Conservation (phyloP, 92 coral and sea anemone genomes). For the Galaxea fascicularis region DNA sequence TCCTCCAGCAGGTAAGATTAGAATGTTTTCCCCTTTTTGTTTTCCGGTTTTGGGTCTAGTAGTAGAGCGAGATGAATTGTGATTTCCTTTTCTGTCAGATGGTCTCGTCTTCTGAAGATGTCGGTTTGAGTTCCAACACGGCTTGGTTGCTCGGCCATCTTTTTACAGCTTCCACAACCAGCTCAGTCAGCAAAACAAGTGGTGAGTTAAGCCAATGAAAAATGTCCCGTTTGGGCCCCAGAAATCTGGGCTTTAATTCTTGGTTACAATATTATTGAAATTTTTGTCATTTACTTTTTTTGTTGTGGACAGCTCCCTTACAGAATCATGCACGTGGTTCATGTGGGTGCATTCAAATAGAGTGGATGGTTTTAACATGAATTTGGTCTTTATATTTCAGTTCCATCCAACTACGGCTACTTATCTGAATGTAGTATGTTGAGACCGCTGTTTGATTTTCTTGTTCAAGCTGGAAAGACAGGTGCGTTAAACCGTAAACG, state of each 20-base stretch:
- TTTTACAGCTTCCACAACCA: conserved; percentile 68
- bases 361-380: not conserved
- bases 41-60: not conserved
- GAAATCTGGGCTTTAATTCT: too few species aligned
- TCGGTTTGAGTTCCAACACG: conserved; percentile 71
- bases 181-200: conserved; percentile 67
- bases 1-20: conserved; percentile 27
- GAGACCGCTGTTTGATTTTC: conserved; percentile 75
- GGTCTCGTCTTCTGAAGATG: conserved; percentile 70
- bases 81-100: conserved; percentile 53
- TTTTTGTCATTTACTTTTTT: too few species aligned
- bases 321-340: too few species aligned
- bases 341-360: not conserved
- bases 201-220: conserved; percentile 60
- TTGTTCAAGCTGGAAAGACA: conserved; percentile 81
- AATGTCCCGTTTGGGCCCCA: too few species aligned
- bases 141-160: conserved; percentile 88
- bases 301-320: too few species aligned
- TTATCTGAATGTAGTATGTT: conserved; percentile 81
- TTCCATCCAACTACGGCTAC: conserved; percentile 82
- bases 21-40: not conserved
- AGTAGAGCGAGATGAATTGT: not conserved
- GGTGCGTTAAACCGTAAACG: conserved; percentile 37
- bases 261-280: too few species aligned
- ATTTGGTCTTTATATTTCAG: conserved; percentile 35